A percentile compares a stretch with the other conserved stretches of the same genome.
phyloP scores from a whole-genome alignment of 1,140 invertebrate genomes.

The Asbolus verrucosus region DNA sequence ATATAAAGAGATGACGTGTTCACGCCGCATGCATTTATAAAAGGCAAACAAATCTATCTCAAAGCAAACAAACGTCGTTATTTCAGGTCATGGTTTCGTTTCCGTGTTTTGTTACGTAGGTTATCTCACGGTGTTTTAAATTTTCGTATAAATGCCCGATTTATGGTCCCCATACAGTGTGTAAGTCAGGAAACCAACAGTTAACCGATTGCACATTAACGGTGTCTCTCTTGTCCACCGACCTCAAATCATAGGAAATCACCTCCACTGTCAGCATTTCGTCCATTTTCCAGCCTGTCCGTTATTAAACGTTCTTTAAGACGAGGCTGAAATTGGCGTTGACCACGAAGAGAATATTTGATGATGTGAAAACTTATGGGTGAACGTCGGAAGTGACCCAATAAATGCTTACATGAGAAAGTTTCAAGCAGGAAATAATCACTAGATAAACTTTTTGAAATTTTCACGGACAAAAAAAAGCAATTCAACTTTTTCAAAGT shows the following conservation, averaged over 20 bases:
- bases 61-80: slow-evolving; percentile 9
- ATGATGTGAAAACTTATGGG: slow-evolving; percentile 1
- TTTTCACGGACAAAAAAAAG: slow-evolving; percentile 21
- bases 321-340: too few species aligned
- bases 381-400: slow-evolving; percentile 4
- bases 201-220: too few species aligned
- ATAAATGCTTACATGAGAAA: slow-evolving; percentile 3
- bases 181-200: too few species aligned
- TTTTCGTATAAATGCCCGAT: too few species aligned
- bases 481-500: slow-evolving; percentile 18
- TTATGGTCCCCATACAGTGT: too few species aligned
- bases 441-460: slow-evolving; percentile 3
- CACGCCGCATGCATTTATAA: slow-evolving; percentile 4
- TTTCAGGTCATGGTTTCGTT: slow-evolving; percentile 25
- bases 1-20: slow-evolving; percentile 18
- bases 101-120: slow-evolving; percentile 1
- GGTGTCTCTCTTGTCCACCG: too few species aligned
- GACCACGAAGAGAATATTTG: too few species aligned
- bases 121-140: too few species aligned
- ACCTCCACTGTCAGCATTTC: too few species aligned
- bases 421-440: slow-evolving; percentile 1
- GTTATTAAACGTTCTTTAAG: too few species aligned
- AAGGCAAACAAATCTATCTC: slow-evolving; percentile 30
- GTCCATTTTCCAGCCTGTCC: too few species aligned
- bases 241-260: too few species aligned